Evolutionary conservation across 2,797 vertebrate genomes (phyloP).

Genomic region (Ptychobarbus kaznakovi): DNA sequence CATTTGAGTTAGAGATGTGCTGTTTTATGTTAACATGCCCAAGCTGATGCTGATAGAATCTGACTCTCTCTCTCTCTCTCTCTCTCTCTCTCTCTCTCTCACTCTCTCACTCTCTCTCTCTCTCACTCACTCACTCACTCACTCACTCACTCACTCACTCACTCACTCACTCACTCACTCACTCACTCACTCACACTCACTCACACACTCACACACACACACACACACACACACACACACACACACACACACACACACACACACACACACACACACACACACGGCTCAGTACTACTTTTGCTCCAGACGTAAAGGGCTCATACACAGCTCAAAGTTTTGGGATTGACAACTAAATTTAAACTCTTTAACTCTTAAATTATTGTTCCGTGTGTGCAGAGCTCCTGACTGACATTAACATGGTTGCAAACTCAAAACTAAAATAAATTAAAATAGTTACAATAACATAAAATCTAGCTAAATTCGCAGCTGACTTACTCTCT

Average conservation of each 20-base stretch:
- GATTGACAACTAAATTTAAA: slow-evolving; percentile 4
- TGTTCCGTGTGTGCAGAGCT: not conserved
- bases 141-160: not conserved
- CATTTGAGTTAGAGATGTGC: slow-evolving; percentile 41
- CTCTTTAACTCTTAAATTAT: not conserved
- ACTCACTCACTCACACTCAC: not conserved
- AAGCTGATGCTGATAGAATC: slow-evolving; percentile 46
- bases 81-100: no score
- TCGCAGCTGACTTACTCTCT: not conserved
- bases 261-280: not conserved
- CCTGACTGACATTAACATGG: not conserved
- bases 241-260: not conserved
- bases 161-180: no score
- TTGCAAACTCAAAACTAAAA: not conserved
- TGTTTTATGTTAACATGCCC: slow-evolving; percentile 44
- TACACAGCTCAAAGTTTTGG: not conserved
- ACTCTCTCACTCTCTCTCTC: no score
- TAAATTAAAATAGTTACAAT: not conserved
- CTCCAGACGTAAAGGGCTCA: not conserved
- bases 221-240: no score
- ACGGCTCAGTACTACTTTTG: not conserved
- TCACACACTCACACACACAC: not conserved
- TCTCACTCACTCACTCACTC: not conserved
- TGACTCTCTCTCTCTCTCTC: not conserved
- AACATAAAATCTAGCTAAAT: not conserved